These are phyloP conservation scores for Furcula furcula DNA, from an alignment of 2,888 invertebrate species.

Conservation along the genomic window DNA sequence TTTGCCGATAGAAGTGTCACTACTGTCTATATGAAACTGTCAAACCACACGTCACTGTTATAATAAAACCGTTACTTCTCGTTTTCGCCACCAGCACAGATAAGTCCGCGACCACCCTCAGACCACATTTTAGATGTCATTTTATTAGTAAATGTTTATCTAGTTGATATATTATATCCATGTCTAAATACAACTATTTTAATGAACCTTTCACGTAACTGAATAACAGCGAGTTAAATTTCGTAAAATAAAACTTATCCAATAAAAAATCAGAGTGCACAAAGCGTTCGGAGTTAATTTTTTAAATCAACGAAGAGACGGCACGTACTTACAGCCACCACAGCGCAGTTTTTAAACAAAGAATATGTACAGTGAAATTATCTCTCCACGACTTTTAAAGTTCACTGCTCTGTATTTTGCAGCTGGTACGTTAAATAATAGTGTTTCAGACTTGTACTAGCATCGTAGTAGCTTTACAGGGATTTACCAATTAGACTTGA, in stretches of 20 bases:
- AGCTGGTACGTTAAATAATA: constrained; percentile 1
- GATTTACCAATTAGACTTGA: too few species aligned
- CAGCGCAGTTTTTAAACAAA: constrained; percentile 2
- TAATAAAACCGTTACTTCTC: too few species aligned
- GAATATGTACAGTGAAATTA: constrained; percentile 2
- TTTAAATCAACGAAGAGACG: constrained; percentile 4
- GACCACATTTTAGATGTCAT: too few species aligned
- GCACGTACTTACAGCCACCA: constrained; percentile 2
- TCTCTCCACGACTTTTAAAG: constrained; percentile 4
- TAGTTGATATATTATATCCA: too few species aligned
- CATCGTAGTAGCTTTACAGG: not conserved
- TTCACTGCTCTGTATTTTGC: constrained; percentile 2
- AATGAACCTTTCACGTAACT: too few species aligned
- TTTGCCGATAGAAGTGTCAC: too few species aligned
- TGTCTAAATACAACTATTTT: too few species aligned
- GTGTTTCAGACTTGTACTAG: not conserved
- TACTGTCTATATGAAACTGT: too few species aligned
- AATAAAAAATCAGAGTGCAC: constrained; percentile 1
- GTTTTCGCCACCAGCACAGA: too few species aligned
- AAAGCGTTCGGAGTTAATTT: not conserved
- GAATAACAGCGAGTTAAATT: not conserved
- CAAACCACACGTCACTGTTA: too few species aligned
- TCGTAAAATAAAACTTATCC: not conserved
- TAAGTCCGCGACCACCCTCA: too few species aligned
- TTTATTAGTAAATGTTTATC: too few species aligned